phyloP scores from a whole-genome alignment of 2,113 vertebrate genomes.

The Poeciliopsis retropinna region DNA sequence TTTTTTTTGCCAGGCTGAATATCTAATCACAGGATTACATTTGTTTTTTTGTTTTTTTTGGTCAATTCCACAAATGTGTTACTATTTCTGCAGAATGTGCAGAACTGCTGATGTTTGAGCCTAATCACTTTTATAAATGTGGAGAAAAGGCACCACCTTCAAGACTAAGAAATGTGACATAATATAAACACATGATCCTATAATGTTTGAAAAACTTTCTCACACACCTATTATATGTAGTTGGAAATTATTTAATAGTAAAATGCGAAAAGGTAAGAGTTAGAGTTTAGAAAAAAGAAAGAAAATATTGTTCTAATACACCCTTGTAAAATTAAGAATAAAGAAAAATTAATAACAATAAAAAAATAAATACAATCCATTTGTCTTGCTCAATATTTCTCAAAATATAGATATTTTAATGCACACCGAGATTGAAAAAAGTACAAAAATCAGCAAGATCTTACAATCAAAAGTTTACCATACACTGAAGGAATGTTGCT shows the following conservation, averaged over 20 bases:
- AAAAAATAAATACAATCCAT: too few species aligned
- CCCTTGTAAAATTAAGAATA: neutral
- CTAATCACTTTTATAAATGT: constrained; percentile 12
- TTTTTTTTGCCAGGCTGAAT: neutral
- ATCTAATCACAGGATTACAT: neutral
- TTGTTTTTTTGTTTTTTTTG: neutral
- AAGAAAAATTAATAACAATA: too few species aligned
- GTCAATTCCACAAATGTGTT: constrained; percentile 4
- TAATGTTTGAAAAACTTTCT: neutral
- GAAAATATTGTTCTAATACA: neutral
- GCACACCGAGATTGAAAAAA: too few species aligned
- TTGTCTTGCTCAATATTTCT: too few species aligned
- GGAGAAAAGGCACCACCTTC: neutral
- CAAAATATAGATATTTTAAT: too few species aligned
- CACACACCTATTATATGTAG: neutral
- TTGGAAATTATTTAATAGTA: too few species aligned
- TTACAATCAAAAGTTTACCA: too few species aligned
- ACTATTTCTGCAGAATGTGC: constrained; percentile 3
- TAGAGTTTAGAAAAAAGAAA: too few species aligned
- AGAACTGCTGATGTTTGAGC: neutral
- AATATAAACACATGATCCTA: too few species aligned
- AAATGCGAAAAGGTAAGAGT: too few species aligned
- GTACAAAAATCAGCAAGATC: too few species aligned
- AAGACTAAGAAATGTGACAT: neutral
- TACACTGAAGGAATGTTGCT: too few species aligned